phyloP scores from a whole-genome alignment of 2,113 vertebrate genomes.

The Thamnophis sirtalis region DNA sequence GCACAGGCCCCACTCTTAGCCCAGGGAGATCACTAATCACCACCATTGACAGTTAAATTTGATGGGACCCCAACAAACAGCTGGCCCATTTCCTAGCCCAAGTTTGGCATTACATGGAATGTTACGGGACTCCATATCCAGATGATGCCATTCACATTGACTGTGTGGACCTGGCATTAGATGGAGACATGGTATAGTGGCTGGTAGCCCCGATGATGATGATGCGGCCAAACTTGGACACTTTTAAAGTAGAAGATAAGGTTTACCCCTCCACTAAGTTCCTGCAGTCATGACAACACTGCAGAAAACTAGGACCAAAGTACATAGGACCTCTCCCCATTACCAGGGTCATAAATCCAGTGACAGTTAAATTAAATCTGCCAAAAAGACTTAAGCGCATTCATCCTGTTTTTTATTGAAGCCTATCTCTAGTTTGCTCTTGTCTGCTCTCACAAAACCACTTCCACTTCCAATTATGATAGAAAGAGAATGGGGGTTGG shows the following conservation, averaged over 20 bases:
- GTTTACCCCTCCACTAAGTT: neutral
- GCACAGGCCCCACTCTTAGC: neutral
- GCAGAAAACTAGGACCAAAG: neutral
- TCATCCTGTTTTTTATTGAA: neutral
- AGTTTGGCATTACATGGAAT: too few relatives aligned
- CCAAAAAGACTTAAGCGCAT: neutral
- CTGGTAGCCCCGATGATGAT: neutral
- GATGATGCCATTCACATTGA: too few relatives aligned
- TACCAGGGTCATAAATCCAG: neutral
- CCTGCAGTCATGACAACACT: neutral
- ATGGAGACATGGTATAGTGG: too few relatives aligned
- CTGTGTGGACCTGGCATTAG: too few relatives aligned
- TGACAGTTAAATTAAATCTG: neutral
- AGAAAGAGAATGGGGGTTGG: too few relatives aligned
- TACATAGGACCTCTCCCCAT: neutral
- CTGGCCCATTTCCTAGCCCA: neutral
- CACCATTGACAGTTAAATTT: neutral
- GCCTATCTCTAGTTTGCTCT: neutral
- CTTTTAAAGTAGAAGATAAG: neutral
- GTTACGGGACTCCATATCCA: too few relatives aligned
- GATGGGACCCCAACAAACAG: neutral
- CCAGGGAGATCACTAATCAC: neutral
- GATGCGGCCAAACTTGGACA: neutral
- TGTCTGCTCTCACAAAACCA: neutral
- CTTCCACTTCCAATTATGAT: neutral